Evolutionary conservation across 2,797 vertebrate species (phyloP).

Genomic region (Galagoides demidoff): DNA sequence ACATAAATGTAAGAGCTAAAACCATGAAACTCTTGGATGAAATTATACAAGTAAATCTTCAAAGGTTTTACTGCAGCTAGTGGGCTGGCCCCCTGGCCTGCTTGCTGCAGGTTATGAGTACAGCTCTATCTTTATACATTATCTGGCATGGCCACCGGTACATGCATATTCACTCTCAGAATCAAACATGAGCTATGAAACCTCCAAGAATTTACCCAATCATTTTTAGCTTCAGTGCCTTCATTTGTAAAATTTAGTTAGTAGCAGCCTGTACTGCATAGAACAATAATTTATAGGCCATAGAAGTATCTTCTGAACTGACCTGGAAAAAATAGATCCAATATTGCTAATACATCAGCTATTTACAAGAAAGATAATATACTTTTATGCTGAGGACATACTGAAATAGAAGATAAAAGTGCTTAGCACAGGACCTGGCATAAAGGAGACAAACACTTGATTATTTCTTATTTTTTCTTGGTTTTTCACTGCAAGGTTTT

Average conservation of each 20-base stretch:
- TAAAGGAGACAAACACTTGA: not conserved
- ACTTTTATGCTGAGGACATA: not conserved
- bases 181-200: not conserved
- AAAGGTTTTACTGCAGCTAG: not conserved
- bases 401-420: not conserved
- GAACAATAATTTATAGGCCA: not conserved
- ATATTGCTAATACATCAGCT: not conserved
- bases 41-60: not conserved
- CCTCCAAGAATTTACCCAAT: not conserved
- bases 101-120: not conserved
- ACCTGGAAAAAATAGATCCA: not conserved
- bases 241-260: slow-evolving; percentile 27
- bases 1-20: not conserved
- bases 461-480: not conserved
- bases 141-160: not conserved
- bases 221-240: not conserved
- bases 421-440: not conserved
- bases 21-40: not conserved
- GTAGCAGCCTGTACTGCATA: not conserved
- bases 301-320: slow-evolving; percentile 11
- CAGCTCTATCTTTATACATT: not conserved
- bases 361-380: not conserved
- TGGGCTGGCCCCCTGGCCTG: not conserved
- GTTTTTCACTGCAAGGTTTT: not conserved
- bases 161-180: not conserved